Evolutionary conservation across 2,113 vertebrate genomes (phyloP).

Genomic region (Indicator maculatus): DNA sequence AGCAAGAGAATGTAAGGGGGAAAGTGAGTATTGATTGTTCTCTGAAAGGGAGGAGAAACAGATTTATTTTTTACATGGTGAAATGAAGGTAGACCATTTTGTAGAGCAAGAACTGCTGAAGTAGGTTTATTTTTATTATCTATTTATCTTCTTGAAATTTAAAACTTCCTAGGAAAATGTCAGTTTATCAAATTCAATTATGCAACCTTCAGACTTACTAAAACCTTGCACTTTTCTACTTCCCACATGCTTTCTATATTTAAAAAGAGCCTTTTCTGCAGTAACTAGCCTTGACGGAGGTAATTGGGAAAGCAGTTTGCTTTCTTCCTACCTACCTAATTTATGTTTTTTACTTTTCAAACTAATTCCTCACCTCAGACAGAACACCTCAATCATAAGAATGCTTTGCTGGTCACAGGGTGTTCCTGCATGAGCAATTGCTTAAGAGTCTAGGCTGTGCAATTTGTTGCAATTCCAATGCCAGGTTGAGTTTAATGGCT

Average conservation of each 20-base stretch:
- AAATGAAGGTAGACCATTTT: background rate
- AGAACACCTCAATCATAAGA: background rate
- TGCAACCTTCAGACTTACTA: constrained; percentile 50
- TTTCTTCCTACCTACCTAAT: constrained; percentile 23
- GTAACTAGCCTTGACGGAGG: constrained; percentile 57
- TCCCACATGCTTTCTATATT: constrained; percentile 74
- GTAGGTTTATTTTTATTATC: constrained; percentile 1
- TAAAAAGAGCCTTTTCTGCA: constrained; percentile 39
- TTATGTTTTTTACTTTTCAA: background rate
- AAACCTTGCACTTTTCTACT: constrained; percentile 54
- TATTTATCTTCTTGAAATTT: constrained; percentile 11
- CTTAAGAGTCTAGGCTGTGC: background rate
- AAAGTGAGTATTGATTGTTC: background rate
- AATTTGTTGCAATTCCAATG: background rate
- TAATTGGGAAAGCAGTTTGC: constrained; percentile 52
- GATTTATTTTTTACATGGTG: background rate
- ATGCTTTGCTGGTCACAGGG: background rate
- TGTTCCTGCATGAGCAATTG: background rate
- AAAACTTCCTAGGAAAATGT: constrained; percentile 35
- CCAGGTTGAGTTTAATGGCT: background rate
- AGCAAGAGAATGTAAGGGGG: background rate
- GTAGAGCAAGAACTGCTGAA: background rate
- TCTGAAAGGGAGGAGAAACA: background rate
- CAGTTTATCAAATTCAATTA: constrained; percentile 64
- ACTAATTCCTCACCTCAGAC: background rate